Base-by-base conservation (phyloP, 2,113 vertebrate species). In the Hippoglossus stenolepis region DNA sequence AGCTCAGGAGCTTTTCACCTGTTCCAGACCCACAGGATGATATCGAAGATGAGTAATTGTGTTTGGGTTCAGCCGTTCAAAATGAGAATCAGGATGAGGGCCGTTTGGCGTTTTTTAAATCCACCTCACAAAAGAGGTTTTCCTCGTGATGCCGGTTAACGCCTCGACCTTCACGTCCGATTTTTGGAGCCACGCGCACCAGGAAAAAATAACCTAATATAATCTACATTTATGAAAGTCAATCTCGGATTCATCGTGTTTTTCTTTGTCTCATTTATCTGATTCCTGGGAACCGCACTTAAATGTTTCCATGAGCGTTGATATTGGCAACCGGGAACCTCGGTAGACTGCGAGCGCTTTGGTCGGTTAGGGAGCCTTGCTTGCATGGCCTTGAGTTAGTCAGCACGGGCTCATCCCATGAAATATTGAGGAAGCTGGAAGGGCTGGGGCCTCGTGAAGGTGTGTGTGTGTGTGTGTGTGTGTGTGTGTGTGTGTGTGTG, bases 371-470 rank as follows among this genome's bases (percentile, higher is more conserved):
- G 80, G 90, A 90, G 83, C 47, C 49, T 28, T 61, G 87, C 82
- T 79, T 56, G 83, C 79, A 79, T 80, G 90, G 92, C 92, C 91
- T 93, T 92, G 90, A 93, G 88, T 89, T 90, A 87, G 89, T 89
- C 91, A 84, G 88, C 88, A 71, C 78, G 85, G 91, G 84, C 89
- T 79, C 82, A 86, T 81, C 81, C 83, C 90, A 92, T 93, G 60
- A 93, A 92, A 93, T 92, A 92, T 92, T 93, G 91, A 93, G 86
- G 86, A 92, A 77, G 88, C 83, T 85, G 82, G 79, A 80, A 90
- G 86, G 77, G 84, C 77, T 85, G 87, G 90, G 77, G 79, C 87
- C 84, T 76, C 49, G 65, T 70, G 79, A 76, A 60, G 56, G 15
- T 61, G 61, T 76, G 62, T 58, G 60, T 60, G 62, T 73, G 70